Conservation (phyloP, 2,797 vertebrate genomes). For the Chiroxiphia lanceolata region DNA sequence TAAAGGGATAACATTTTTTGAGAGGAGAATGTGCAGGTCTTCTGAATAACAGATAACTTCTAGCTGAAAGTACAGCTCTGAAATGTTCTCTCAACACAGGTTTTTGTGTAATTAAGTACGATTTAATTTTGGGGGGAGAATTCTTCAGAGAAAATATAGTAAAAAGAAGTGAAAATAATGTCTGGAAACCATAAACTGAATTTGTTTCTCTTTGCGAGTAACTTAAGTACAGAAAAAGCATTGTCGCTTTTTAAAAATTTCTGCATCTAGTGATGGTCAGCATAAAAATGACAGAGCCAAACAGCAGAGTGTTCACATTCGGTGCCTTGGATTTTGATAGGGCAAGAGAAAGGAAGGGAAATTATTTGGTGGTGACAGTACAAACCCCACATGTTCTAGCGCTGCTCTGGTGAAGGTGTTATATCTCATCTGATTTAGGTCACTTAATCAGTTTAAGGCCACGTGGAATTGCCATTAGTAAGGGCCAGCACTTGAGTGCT, state of each 20-base stretch:
- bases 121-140: neutral
- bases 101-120: neutral
- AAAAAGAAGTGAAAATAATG: neutral
- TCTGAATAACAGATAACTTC: neutral
- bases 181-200: neutral
- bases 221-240: neutral
- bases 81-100: neutral
- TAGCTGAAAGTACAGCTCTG: neutral
- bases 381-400: rapidly evolving
- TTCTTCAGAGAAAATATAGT: neutral
- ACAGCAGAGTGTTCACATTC: neutral
- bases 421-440: neutral
- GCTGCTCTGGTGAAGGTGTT: neutral
- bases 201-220: neutral
- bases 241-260: neutral
- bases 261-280: neutral
- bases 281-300: neutral
- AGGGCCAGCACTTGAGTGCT: neutral
- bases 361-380: neutral
- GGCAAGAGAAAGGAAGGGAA: neutral
- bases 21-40: neutral
- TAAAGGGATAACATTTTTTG: neutral
- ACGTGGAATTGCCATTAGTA: neutral
- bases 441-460: conserved; percentile 9
- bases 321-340: neutral